Evolutionary conservation across 2,797 vertebrate genomes (phyloP), one percentile per base, ranked within the genome.

Genomic region (Distichodus sexfasciatus): DNA sequence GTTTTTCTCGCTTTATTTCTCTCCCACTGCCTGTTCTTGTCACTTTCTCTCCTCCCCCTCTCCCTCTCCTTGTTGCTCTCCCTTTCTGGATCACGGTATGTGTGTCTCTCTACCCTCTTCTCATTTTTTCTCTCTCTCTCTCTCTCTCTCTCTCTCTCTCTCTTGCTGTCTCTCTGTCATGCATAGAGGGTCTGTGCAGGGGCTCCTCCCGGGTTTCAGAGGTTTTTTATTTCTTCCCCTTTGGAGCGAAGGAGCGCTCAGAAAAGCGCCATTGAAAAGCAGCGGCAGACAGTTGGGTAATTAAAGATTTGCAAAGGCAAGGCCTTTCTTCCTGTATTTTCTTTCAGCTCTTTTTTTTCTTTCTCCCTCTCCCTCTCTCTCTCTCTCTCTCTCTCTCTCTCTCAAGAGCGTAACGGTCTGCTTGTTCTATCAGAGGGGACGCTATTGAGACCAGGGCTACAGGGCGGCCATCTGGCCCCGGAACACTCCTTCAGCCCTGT

Each of bases 231-330:
- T 35, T 38, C 29, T 67, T 54, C 46, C 21, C 38, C 63, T 38
- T 63, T 29, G 63, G 51, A 55, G 24, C 46, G 46, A 61, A 43
- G 72, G 67, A 48, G 67, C 44, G 65, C 64, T 71, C 71, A 61
- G 83, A 77, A 87, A 81, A 83, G 76, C 70, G 68, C 70, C 33
- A 67, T 69, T 87, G 82, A 85, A 88, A 86, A 84, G 82, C 71
- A 83, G 83, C 79, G 82, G 85, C 80, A 73, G 74, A 78, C 63
- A 79, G 74, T 73, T 66, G 74, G 71, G 85, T 87, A 88, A 91
- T 90, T 88, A 88, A 87, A 91, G 82, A 86, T 87, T 90, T 82
- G 76, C 83, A 85, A 85, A 81, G 68, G 79, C 72, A 63, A 81
- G 81, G 81, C 77, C 77, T 75, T 75, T 64, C 66, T 68, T 65